A percentile compares a stretch with the other conserved stretches of the same genome.
Evolutionary conservation across 2,888 invertebrate species (phyloP).

Genomic region (Diploptera punctata): DNA sequence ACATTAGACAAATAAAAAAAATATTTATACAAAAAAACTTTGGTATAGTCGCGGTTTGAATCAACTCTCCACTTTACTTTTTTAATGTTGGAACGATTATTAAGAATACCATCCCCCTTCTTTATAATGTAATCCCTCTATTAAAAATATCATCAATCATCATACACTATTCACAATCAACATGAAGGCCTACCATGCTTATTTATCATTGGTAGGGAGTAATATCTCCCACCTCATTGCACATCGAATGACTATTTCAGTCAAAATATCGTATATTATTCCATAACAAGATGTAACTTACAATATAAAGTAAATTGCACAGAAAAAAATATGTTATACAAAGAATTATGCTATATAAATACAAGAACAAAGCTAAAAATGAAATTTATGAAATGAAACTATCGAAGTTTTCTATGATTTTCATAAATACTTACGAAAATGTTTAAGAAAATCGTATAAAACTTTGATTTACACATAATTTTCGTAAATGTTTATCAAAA

Average conservation of each 20-base stretch:
- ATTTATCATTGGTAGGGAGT: not conserved
- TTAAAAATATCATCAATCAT: not conserved
- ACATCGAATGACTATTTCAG: not conserved
- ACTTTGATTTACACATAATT: too few species aligned
- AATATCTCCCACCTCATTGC: conserved; percentile 22
- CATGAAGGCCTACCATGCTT: conserved; percentile 18
- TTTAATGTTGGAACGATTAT: not conserved
- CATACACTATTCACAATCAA: not conserved
- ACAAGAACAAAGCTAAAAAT: too few species aligned
- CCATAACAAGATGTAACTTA: too few species aligned
- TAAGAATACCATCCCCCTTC: conserved; percentile 24
- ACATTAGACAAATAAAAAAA: not conserved
- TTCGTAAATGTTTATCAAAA: too few species aligned
- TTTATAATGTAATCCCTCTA: not conserved
- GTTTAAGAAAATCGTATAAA: too few species aligned
- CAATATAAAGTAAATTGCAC: too few species aligned
- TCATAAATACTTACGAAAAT: too few species aligned
- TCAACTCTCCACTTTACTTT: conserved; percentile 6
- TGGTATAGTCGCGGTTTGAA: conserved; percentile 6
- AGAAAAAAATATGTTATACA: too few species aligned
- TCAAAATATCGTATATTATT: too few species aligned
- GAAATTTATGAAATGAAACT: too few species aligned
- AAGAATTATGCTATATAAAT: too few species aligned
- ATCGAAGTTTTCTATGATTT: too few species aligned
- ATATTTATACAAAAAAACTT: conserved; percentile 20